Percentiles rank a stretch among this genome's conserved stretches.
phyloP scores from a whole-genome alignment of 2,888 invertebrate species.

The Nyleta sp. region DNA sequence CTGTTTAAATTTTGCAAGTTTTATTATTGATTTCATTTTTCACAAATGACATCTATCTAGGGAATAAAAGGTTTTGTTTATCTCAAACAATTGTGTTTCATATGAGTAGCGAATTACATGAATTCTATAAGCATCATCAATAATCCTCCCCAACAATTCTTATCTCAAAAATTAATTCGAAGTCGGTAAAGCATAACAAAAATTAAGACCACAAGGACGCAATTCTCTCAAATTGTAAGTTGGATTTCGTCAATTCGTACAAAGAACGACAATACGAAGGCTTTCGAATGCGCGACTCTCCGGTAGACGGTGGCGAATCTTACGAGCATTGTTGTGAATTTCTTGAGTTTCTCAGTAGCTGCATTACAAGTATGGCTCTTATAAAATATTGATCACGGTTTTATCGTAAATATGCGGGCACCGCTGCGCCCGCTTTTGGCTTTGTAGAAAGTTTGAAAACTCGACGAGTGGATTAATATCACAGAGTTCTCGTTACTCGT shows the following conservation, averaged over 20 bases:
- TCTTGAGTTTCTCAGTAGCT: slow-evolving; percentile 60
- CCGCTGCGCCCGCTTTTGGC: slow-evolving; percentile 74
- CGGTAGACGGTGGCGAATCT: slow-evolving; percentile 37
- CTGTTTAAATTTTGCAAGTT: too few species aligned
- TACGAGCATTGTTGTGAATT: slow-evolving; percentile 61
- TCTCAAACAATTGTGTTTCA: too few species aligned
- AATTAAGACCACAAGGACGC: slow-evolving; percentile 23
- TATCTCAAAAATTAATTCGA: slow-evolving; percentile 6
- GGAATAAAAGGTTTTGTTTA: too few species aligned
- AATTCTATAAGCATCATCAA: too few species aligned
- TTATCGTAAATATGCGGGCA: slow-evolving; percentile 79
- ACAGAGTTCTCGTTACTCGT: slow-evolving; percentile 82
- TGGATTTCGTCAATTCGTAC: slow-evolving; percentile 49
- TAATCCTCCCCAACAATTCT: slow-evolving; percentile 5
- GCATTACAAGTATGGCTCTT: slow-evolving; percentile 65
- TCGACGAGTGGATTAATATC: slow-evolving; percentile 83
- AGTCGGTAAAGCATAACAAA: background rate
- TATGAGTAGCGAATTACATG: too few species aligned
- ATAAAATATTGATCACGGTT: slow-evolving; percentile 81
- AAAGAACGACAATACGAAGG: slow-evolving; percentile 49
- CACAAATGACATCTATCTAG: too few species aligned
- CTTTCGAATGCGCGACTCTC: slow-evolving; percentile 42
- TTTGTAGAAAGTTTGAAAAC: slow-evolving; percentile 83
- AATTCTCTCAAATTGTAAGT: slow-evolving; percentile 42
- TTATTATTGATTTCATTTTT: too few species aligned